A percentile compares a stretch with the other conserved stretches of the same genome.
Evolutionary conservation across 1,140 invertebrate species (phyloP).

Genomic region (Steinernema khuongi): DNA sequence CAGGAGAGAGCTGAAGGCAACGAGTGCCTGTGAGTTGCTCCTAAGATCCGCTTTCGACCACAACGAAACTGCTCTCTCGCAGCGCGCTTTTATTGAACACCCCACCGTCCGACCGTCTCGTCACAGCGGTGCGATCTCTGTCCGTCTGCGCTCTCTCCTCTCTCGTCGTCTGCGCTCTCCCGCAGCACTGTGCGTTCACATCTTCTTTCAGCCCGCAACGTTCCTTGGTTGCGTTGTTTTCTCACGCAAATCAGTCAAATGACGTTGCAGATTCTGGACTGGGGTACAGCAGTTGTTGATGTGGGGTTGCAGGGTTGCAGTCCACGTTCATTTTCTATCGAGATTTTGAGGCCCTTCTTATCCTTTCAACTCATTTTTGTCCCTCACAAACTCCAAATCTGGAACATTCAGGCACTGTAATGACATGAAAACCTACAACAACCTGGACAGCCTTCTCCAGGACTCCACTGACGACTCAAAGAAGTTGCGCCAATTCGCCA

Average conservation of each 20-base stretch:
- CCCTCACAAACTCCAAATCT: not conserved
- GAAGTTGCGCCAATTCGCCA: not conserved
- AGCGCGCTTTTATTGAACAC: not conserved
- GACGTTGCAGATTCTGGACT: no score
- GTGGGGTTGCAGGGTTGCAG: no score
- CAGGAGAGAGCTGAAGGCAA: not conserved
- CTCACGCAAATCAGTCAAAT: not conserved
- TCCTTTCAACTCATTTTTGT: not conserved
- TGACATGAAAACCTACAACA: not conserved
- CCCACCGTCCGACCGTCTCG: not conserved
- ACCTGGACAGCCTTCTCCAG: not conserved
- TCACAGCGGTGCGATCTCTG: not conserved
- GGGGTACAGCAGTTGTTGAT: no score
- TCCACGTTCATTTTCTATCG: no score
- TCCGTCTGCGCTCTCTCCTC: not conserved
- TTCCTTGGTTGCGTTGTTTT: not conserved
- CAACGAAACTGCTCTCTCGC: not conserved
- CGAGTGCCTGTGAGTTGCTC: constrained; percentile 20
- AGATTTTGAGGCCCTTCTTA: not conserved
- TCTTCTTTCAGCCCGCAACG: not conserved
- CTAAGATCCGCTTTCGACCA: constrained; percentile 18
- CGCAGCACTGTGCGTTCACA: not conserved
- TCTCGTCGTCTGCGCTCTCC: not conserved
- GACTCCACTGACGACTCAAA: not conserved
- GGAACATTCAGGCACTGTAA: not conserved